A percentile compares a stretch with the other conserved stretches of the same genome.
These are phyloP conservation scores for Blennius ocellaris DNA, from an alignment of 2,113 vertebrate genomes.

Conservation along the genomic window DNA sequence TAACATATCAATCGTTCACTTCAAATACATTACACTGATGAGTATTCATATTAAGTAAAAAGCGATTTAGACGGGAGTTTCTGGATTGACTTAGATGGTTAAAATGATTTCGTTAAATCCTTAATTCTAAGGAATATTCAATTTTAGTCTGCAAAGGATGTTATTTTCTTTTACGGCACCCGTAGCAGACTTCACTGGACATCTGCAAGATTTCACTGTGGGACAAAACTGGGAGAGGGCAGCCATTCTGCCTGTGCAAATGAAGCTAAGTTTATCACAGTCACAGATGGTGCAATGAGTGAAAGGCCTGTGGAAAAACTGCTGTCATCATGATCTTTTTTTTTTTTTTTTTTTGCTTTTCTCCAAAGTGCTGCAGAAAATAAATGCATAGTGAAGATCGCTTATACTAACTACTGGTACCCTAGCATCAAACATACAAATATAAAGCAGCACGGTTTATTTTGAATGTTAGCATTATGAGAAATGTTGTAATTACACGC, in stretches of 20 bases:
- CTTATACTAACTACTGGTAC: neutral
- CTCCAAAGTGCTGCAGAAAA: conserved; percentile 12
- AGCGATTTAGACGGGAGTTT: neutral
- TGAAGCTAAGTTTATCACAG: conserved; percentile 36
- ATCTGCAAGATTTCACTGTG: conserved; percentile 24
- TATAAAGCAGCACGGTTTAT: neutral
- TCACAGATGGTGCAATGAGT: conserved; percentile 50
- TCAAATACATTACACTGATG: neutral
- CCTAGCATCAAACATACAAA: neutral
- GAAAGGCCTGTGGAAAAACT: conserved; percentile 41
- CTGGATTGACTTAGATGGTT: too few relatives aligned
- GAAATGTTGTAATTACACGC: too few relatives aligned
- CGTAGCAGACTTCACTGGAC: conserved; percentile 17
- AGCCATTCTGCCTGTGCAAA: conserved; percentile 35
- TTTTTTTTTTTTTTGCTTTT: neutral
- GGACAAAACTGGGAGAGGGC: conserved; percentile 20
- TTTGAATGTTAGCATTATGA: neutral
- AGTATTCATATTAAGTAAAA: neutral
- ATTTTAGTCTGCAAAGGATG: neutral
- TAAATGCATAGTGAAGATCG: conserved; percentile 16
- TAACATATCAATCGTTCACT: too few relatives aligned
- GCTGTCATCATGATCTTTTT: conserved; percentile 5
- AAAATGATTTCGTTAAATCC: too few relatives aligned
- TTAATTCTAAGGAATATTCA: too few relatives aligned
- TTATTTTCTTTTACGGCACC: conserved; percentile 5